These are phyloP conservation scores for Microhierax caerulescens DNA, from an alignment of 2,797 vertebrate species.

Conservation along the genomic window DNA sequence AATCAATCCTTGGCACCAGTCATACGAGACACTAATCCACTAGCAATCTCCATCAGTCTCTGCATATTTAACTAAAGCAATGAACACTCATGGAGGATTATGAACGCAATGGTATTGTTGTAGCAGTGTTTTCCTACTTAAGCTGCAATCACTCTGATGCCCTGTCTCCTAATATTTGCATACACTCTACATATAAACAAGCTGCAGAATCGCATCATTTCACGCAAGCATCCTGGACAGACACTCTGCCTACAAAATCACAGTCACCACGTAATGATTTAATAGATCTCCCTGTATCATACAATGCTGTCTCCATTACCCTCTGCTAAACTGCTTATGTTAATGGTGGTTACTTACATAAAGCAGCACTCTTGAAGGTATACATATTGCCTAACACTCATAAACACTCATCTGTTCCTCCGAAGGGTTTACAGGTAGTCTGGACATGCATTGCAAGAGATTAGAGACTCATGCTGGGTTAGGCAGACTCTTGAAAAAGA, in stretches of 20 bases:
- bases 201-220: neutral
- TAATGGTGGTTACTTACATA: neutral
- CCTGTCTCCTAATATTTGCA: constrained; percentile 11
- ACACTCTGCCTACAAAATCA: neutral
- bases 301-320: neutral
- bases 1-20: constrained; percentile 44
- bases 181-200: neutral
- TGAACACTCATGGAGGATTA: constrained; percentile 39
- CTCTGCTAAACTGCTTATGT: neutral
- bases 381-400: neutral
- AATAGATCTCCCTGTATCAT: neutral
- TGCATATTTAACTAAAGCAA: constrained; percentile 61
- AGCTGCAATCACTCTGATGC: neutral
- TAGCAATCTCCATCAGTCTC: constrained; percentile 48
- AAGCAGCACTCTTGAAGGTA: neutral
- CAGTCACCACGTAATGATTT: fast-evolving
- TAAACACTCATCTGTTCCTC: neutral
- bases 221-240: neutral
- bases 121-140: constrained; percentile 33
- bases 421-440: neutral
- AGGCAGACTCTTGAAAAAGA: neutral
- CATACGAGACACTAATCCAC: constrained; percentile 48
- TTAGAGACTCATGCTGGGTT: neutral
- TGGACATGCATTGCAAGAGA: neutral
- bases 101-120: constrained; percentile 15